Evolutionary conservation across 1,140 invertebrate genomes (phyloP).

Genomic region (Drosophila athabasca): DNA sequence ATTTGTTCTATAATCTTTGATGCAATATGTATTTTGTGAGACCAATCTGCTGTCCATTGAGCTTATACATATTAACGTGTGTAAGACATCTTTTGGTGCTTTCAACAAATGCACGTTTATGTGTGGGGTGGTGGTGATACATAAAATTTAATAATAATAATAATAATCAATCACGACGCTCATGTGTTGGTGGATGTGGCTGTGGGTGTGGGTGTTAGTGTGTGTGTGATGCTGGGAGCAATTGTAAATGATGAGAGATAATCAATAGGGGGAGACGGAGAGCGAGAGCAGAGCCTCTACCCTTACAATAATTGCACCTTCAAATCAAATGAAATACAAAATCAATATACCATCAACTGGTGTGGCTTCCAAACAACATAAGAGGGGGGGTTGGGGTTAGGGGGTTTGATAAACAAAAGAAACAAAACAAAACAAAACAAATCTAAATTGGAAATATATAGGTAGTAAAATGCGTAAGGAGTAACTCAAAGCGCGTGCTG

Average conservation of each 20-base stretch:
- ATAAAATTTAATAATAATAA: slow-evolving; percentile 22
- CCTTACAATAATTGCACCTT: slow-evolving; percentile 11
- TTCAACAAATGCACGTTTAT: no score
- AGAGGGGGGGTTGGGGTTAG: no score
- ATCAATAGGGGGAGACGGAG: background rate
- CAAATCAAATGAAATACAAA: slow-evolving; percentile 10
- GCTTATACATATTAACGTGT: no score
- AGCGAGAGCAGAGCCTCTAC: background rate
- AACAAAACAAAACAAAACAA: background rate
- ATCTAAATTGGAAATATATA: slow-evolving; percentile 31
- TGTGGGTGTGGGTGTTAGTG: slow-evolving; percentile 1
- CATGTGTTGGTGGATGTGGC: slow-evolving; percentile 4
- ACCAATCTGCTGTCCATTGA: no score
- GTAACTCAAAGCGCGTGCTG: slow-evolving; percentile 70
- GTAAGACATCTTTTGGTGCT: no score
- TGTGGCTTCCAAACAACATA: slow-evolving; percentile 29
- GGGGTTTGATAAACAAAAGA: slow-evolving; percentile 3
- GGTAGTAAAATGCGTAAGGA: slow-evolving; percentile 47
- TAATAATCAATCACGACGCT: slow-evolving; percentile 37
- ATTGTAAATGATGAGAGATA: no score
- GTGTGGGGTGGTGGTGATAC: background rate
- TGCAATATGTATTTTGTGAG: no score
- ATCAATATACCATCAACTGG: background rate
- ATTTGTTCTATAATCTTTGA: no score
- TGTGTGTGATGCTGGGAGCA: slow-evolving; percentile 1